Base-by-base conservation (phyloP, 1,140 invertebrate genomes). In the Daktulosphaira vitifoliae region DNA sequence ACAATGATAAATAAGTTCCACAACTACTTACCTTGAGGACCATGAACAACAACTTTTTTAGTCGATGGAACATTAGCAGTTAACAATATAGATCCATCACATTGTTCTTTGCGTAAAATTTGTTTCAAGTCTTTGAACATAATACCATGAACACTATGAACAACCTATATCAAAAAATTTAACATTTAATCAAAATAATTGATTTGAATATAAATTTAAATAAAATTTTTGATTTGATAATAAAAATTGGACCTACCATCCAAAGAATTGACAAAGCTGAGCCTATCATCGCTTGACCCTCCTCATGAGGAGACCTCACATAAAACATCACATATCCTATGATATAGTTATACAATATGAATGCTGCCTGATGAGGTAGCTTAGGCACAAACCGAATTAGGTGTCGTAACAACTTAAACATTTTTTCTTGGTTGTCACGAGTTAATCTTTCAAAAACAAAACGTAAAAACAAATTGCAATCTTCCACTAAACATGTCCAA, bases 261-360 rank as follows among this genome's bases (percentile, higher is more conserved):
- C 96, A 98, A 0, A 98, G 76, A 62, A 99, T 84, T 0, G 93
- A 94, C 2, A 99, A 77, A 0, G 96, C 94, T 11, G 92, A 88
- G 29, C 90, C 92, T 65, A 99, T 95, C 18, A 92, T 82, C 72
- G 92, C 89, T 71, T 96, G 91, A 2, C 91, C 90, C 33, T 90
- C 88, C 73, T 98, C 94, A 72, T 94, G 90, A 0, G 95, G 92
- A 9, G 92, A 87, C 56, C 97, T 77, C 1, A 98, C 94, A 73
- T 98, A 98, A 77, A 97, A 98, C 96, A 99, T 99, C 1, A 99
- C 89, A 73, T 97, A 99, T 16, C 97, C 97, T 72, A 99, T 97
- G 67, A 99, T 88, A 70, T 98, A 98, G 80, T 99, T 99, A 75
- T 98, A 97, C 0, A 99, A 75, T n/a, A 92, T 90, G 77, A 97